A percentile compares a stretch with the other conserved stretches of the same genome.
Evolutionary conservation across 2,113 vertebrate genomes (phyloP).

Genomic region (Hiodon tergisus): DNA sequence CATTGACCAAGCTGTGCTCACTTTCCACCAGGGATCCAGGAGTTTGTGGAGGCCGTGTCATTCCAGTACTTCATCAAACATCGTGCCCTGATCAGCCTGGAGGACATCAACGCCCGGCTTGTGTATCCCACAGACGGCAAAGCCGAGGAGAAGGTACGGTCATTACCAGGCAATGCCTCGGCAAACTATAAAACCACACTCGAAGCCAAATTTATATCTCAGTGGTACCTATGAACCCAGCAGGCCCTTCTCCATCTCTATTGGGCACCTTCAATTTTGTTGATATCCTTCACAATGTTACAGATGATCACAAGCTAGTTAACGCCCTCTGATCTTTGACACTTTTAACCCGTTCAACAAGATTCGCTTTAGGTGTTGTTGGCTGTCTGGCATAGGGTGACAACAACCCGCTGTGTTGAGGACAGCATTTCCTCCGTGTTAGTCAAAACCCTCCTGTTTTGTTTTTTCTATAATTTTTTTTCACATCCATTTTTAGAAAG

Average conservation of each 20-base stretch:
- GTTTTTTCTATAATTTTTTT: not conserved
- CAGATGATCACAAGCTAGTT: no score
- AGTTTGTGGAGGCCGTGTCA: slow-evolving; percentile 91
- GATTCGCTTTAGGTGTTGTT: not conserved
- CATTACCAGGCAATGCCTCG: not conserved
- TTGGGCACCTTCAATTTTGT: not conserved
- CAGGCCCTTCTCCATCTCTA: not conserved
- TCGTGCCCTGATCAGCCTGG: slow-evolving; percentile 82
- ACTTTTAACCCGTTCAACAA: no score
- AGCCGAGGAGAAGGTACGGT: slow-evolving; percentile 59
- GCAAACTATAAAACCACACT: no score
- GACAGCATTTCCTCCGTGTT: slow-evolving; percentile 18
- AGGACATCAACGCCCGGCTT: slow-evolving; percentile 87
- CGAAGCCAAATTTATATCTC: no score
- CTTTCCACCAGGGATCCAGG: slow-evolving; percentile 77
- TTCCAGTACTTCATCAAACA: slow-evolving; percentile 94
- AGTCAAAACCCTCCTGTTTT: slow-evolving; percentile 20
- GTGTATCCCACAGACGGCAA: slow-evolving; percentile 71
- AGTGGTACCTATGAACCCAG: not conserved
- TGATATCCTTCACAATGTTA: no score
- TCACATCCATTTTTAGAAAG: slow-evolving; percentile 8
- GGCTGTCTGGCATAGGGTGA: not conserved
- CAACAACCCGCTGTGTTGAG: slow-evolving; percentile 6
- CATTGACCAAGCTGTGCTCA: no score
- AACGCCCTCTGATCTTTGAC: no score